Base-by-base conservation (phyloP, 2,113 vertebrate species). In the Crocuta crocuta region DNA sequence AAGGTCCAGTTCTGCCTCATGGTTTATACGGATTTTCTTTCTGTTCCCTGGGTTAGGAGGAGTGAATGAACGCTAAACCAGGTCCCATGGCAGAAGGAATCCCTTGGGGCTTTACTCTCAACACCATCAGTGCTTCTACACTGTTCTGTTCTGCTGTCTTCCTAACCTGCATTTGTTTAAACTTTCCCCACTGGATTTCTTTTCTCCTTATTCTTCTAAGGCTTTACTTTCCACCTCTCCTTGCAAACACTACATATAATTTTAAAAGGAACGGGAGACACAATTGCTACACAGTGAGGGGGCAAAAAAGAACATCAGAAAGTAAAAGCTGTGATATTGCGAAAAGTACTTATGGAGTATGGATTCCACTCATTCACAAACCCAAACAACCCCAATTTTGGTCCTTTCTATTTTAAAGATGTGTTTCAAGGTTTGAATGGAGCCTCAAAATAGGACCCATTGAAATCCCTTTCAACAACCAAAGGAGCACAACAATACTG, bases 361-460 rank as follows among this genome's bases (percentile, higher is more conserved):
- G n/a, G 90, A 97, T 94, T 98, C 76, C 84, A 92, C 94, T 95
- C 94, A 97, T 95, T 98, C 90, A 88, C 84, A 97, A 92, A 97
- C 66, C 86, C 90, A 96, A 98, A 97, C 95, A 97, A 97, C 94
- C 89, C 86, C 97, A 97, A 94, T 96, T 97, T 96, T 94, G 86
- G 94, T 19, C 89, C 43, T 93, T 97, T 98, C 97, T 97, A 91
- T 94, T 98, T 97, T 95, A 97, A 96, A 98, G 88, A 97, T 94
- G 53, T 81, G 61, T 98, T 97, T 97, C 85, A 91, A 80, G 48
- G 73, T 97, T 93, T 97, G 89, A 98, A 97, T 96, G 79, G 91
- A 96, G 94, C 17, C 82, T 98, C 94, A 94, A 83, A 98, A 98
- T 96, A 97, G 91, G 80, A 78, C 23, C 79, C 91, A 94, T 43